These are phyloP conservation scores for Phoxinus phoxinus DNA, from an alignment of 2,113 vertebrate species.

Conservation along the genomic window DNA sequence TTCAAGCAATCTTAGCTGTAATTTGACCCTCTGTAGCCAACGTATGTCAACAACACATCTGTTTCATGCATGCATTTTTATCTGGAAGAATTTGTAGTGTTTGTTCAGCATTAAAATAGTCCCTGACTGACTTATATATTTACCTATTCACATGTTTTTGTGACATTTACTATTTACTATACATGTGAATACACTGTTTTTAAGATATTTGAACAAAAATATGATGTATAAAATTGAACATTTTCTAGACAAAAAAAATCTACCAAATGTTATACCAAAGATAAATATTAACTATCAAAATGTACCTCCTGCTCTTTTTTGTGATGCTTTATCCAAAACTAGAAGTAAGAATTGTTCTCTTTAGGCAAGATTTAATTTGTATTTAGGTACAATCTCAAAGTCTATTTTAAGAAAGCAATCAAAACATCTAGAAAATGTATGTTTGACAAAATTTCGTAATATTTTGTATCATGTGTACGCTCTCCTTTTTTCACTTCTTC, in stretches of 20 bases:
- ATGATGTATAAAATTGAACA: neutral
- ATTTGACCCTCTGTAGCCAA: neutral
- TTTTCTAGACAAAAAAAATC: neutral
- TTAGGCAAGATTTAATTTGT: neutral
- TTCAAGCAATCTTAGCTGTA: neutral
- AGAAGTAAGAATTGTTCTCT: too few species aligned
- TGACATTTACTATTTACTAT: neutral
- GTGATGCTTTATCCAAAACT: neutral
- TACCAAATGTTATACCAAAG: neutral
- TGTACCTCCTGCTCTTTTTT: neutral
- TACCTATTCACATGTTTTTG: neutral
- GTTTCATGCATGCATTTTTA: too few species aligned
- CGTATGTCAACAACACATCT: neutral
- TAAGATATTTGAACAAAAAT: neutral
- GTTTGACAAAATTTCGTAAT: too few species aligned
- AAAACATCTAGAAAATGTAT: too few species aligned
- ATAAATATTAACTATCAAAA: neutral
- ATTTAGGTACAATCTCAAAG: neutral
- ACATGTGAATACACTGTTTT: neutral
- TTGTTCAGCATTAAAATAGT: neutral
- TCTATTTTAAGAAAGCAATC: neutral
- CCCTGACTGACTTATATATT: neutral
- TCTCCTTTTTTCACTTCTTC: too few species aligned
- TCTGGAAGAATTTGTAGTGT: neutral
- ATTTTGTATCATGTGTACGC: too few species aligned